These are phyloP conservation scores for Orthosia cruda DNA, from an alignment of 2,888 invertebrate species.

Conservation along the genomic window DNA sequence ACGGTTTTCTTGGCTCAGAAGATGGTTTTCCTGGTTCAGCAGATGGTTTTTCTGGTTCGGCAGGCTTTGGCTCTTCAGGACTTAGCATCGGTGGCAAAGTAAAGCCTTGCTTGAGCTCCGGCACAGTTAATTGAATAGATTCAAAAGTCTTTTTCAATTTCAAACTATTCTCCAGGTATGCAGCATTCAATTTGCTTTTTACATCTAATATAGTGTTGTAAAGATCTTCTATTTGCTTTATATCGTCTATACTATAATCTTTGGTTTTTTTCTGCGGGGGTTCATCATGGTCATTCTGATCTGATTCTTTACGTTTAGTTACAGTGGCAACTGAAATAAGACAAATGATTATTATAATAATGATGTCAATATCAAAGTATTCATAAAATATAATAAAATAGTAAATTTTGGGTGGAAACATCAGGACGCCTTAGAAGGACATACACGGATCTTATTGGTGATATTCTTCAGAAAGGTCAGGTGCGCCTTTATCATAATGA, in stretches of 20 bases:
- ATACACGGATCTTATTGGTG: too few species aligned
- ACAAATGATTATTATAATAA: neutral
- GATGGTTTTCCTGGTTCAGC: neutral
- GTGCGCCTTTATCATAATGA: too few species aligned
- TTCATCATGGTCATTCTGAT: neutral
- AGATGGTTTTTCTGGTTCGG: neutral
- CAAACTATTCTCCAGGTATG: neutral
- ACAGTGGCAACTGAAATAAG: neutral
- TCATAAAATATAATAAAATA: too few species aligned
- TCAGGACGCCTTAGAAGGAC: too few species aligned
- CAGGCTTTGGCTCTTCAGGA: neutral
- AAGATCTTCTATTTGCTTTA: slow-evolving; percentile 1
- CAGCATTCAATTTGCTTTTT: slow-evolving; percentile 1
- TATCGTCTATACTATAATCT: neutral
- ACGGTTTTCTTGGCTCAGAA: neutral
- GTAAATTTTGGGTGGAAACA: too few species aligned
- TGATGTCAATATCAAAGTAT: neutral
- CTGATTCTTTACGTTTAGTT: neutral
- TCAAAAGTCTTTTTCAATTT: slow-evolving; percentile 1
- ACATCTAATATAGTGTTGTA: neutral
- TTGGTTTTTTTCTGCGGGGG: neutral
- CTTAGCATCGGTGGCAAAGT: neutral
- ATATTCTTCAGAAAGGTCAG: too few species aligned
- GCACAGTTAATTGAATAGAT: neutral
- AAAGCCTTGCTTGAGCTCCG: neutral